Conservation (phyloP, 1,140 invertebrate genomes). For the Heliothis virescens region DNA sequence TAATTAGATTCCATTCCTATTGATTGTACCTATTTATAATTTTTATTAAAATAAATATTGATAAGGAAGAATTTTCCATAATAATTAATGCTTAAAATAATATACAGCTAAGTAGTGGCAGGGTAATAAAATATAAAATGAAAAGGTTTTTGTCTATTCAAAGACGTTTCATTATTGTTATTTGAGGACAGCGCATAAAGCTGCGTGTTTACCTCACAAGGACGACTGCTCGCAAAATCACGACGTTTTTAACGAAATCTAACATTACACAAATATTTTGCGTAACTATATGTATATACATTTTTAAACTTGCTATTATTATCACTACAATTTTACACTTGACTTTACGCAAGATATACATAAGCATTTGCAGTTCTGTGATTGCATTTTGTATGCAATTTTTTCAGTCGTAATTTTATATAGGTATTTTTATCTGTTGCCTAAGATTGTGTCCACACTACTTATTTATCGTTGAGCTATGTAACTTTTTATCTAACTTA, state of each 20-base stretch:
- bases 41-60: too few relatives aligned
- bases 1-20: neutral
- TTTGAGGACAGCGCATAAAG: slow-evolving; percentile 42
- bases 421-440: too few relatives aligned
- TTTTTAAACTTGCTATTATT: slow-evolving; percentile 10
- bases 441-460: too few relatives aligned
- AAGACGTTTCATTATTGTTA: slow-evolving; percentile 37
- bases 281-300: slow-evolving; percentile 8
- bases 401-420: too few relatives aligned
- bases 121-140: neutral
- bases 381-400: too few relatives aligned
- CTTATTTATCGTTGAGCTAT: too few relatives aligned
- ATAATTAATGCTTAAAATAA: neutral
- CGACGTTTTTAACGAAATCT: slow-evolving; percentile 17
- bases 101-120: neutral
- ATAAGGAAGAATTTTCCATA: neutral
- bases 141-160: slow-evolving; percentile 5
- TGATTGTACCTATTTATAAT: too few relatives aligned
- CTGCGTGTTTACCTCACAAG: slow-evolving; percentile 30
- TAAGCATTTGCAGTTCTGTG: too few relatives aligned
- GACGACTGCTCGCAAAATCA: slow-evolving; percentile 37
- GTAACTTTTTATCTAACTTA: too few relatives aligned
- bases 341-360: neutral
- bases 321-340: slow-evolving; percentile 13
- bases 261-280: slow-evolving; percentile 1